These are phyloP conservation scores for Toxostoma redivivum DNA, from an alignment of 2,113 vertebrate genomes.

Conservation along the genomic window DNA sequence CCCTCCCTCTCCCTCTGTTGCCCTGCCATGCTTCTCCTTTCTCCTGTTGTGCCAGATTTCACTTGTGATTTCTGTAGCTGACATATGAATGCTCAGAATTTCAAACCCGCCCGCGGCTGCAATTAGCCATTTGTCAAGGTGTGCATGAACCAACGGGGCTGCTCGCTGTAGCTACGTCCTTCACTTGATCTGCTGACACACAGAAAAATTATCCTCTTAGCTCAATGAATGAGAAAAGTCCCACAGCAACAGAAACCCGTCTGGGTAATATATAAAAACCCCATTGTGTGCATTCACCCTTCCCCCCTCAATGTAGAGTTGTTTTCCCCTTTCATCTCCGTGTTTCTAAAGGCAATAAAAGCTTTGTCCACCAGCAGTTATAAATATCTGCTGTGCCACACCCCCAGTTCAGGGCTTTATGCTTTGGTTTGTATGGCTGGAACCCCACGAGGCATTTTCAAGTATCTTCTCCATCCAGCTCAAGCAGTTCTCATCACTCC, in stretches of 20 bases:
- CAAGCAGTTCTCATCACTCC: constrained; percentile 10
- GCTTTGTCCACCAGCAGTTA: neutral
- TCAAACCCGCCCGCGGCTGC: neutral
- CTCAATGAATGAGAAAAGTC: neutral
- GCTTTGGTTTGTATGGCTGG: neutral
- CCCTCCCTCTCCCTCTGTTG: neutral
- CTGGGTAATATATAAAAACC: neutral
- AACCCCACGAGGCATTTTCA: constrained; percentile 6
- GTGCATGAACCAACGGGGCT: constrained; percentile 1
- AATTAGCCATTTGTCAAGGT: constrained; percentile 60
- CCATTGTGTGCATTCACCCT: neutral
- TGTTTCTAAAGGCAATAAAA: constrained; percentile 5
- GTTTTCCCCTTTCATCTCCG: neutral
- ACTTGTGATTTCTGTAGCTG: neutral
- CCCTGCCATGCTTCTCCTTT: neutral
- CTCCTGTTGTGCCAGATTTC: neutral
- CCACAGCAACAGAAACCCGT: neutral
- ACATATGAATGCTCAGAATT: neutral
- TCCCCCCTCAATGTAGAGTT: neutral
- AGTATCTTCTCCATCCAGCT: constrained; percentile 34
- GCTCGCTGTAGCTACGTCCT: neutral
- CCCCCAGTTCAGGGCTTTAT: neutral
- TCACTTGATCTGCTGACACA: constrained; percentile 41
- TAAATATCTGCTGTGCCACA: constrained; percentile 8
- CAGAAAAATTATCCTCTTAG: constrained; percentile 10